Base-by-base conservation (phyloP, 2,888 invertebrate genomes). In the Theodoxus fluviatilis region DNA sequence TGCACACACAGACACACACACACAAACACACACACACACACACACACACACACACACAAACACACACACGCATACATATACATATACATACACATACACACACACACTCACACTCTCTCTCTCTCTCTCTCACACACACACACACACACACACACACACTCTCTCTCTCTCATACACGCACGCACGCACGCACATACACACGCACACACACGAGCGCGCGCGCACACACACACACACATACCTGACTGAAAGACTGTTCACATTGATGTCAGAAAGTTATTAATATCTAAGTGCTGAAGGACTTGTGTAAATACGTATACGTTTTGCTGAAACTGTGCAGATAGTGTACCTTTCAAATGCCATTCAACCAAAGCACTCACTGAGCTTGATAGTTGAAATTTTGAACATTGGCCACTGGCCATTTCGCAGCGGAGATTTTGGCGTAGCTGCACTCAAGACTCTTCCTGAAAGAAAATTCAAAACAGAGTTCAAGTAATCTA, bases 371-470 rank as follows among this genome's bases (percentile, higher is more conserved):
- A n/a, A n/a, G n/a, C n/a, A 77, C 82, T 80, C 74, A 82, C 82
- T 80, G 79, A 37, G 78, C 80, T 49, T 74, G 38, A 67, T 83
- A 85, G 22, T 74, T 71, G 68, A 74, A 81, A 40, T 80, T 81
- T 69, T 80, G 78, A 61, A 83, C 78, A 49, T 77, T 76, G 6
- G 79, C 75, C 0, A 79, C 75, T 35, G 78, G 77, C 83, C 83
- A 83, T 40, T 83, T 76, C 9, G 80, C 84, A 35, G 82, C 83
- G 25, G 79, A 76, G 18, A 85, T 75, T 67, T 75, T 79, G 18
- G 80, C 79, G 73, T 78, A 76, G 0, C 74, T 68, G 77, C 85
- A 85, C 68, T 81, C 77, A 28, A 77, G 69, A 64, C 71, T 76
- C 18, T 69, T 47, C 55, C 80, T 81, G 75, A 47, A 71, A 72